phyloP scores from a whole-genome alignment of 1,140 invertebrate species.

The Cydia strobilella region DNA sequence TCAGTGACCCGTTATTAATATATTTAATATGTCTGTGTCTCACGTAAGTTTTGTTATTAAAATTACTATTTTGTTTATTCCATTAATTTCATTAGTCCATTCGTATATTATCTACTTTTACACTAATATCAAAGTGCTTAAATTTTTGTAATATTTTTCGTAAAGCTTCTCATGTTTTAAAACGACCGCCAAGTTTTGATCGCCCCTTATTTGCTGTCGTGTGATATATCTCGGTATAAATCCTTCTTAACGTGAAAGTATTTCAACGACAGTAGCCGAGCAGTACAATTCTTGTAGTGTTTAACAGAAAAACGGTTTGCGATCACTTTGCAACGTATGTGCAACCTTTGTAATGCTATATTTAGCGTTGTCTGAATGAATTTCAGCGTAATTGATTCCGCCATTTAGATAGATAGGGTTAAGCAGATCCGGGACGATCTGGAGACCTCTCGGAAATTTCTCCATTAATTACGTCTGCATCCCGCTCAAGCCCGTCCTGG shows the following conservation, averaged over 20 bases:
- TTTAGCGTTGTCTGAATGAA: neutral
- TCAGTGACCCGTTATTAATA: no score
- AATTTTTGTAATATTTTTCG: neutral
- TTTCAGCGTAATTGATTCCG: slow-evolving; percentile 6
- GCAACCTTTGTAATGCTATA: neutral
- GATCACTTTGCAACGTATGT: neutral
- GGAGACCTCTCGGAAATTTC: slow-evolving; percentile 52
- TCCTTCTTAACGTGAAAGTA: slow-evolving; percentile 4
- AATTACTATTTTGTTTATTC: neutral
- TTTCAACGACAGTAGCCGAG: slow-evolving; percentile 20
- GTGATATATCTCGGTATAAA: slow-evolving; percentile 16
- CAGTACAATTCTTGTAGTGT: slow-evolving; percentile 1
- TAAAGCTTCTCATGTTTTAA: neutral
- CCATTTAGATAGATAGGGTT: slow-evolving; percentile 23
- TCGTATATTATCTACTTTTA: neutral
- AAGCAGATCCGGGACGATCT: slow-evolving; percentile 46
- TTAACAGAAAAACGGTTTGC: slow-evolving; percentile 4
- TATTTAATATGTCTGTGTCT: no score
- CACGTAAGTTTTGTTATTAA: no score
- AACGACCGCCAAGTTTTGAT: slow-evolving; percentile 4
- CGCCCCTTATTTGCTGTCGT: slow-evolving; percentile 5
- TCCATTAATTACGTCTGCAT: slow-evolving; percentile 54
- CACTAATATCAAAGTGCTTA: neutral
- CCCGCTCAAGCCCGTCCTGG: slow-evolving; percentile 43
- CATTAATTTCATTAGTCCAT: neutral